These are phyloP conservation scores for Acyrthosiphon pisum DNA, from an alignment of 1,140 invertebrate species.

Conservation along the genomic window DNA sequence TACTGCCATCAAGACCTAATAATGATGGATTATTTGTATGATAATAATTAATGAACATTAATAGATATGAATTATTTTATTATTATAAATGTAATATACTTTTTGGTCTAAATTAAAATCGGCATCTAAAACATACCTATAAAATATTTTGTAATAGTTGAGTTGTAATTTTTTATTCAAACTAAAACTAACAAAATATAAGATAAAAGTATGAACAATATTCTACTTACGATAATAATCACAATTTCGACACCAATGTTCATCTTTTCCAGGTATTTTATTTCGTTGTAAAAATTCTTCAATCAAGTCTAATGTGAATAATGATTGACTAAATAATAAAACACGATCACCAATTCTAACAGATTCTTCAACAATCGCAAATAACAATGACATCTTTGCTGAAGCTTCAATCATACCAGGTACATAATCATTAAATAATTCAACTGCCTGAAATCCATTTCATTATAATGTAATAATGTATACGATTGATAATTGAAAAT, in stretches of 20 bases:
- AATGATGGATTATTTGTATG: constrained; percentile 51
- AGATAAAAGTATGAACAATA: neutral
- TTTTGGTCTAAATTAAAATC: neutral
- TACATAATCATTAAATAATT: constrained; percentile 85
- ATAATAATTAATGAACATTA: neutral
- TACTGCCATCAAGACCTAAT: constrained; percentile 91
- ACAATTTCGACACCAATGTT: constrained; percentile 83
- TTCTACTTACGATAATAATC: constrained; percentile 87
- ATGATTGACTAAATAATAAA: constrained; percentile 95
- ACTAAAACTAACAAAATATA: neutral
- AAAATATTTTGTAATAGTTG: neutral
- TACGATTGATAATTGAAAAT: neutral
- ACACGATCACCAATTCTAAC: constrained; percentile 87
- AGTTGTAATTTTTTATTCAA: neutral
- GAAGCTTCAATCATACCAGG: constrained; percentile 91
- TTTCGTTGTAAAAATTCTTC: constrained; percentile 89
- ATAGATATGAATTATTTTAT: neutral
- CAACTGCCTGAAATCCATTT: constrained; percentile 72
- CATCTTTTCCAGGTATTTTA: constrained; percentile 75
- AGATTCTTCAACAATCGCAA: constrained; percentile 91
- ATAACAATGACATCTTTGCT: constrained; percentile 93
- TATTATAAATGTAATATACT: neutral
- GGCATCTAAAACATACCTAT: neutral
- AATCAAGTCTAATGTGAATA: constrained; percentile 95
- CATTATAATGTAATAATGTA: neutral